A percentile compares a stretch with the other conserved stretches of the same genome.
These are phyloP conservation scores for Zeuzera pyrina DNA, from an alignment of 2,888 invertebrate species.

Conservation along the genomic window DNA sequence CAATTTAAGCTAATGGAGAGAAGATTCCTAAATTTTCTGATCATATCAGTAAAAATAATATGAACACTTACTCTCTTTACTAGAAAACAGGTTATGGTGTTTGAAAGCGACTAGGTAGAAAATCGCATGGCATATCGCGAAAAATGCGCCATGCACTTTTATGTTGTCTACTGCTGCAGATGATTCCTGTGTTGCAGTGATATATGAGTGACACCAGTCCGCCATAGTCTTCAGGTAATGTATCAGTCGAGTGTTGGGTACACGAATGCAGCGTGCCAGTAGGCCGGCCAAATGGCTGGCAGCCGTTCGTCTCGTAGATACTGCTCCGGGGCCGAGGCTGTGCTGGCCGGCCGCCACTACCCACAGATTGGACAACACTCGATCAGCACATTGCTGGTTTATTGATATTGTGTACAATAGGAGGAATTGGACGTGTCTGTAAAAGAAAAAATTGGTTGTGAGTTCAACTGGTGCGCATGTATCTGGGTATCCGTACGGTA, in stretches of 20 bases:
- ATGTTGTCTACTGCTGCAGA: constrained; percentile 36
- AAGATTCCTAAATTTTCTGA: too few relatives aligned
- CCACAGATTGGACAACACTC: constrained; percentile 51
- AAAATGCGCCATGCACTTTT: constrained; percentile 89
- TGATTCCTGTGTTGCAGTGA: constrained; percentile 76
- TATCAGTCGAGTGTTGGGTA: constrained; percentile 48
- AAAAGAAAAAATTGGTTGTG: constrained; percentile 17
- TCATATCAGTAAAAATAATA: too few relatives aligned
- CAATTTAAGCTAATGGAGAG: too few relatives aligned
- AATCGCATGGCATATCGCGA: constrained; percentile 91
- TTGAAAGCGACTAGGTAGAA: constrained; percentile 95
- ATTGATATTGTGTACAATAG: constrained; percentile 64
- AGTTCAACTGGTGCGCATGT: too few relatives aligned
- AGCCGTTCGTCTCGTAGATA: constrained; percentile 51
- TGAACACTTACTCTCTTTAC: constrained; percentile 85
- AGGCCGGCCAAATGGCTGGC: constrained; percentile 58
- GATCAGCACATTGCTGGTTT: constrained; percentile 56
- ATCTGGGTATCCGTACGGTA: too few relatives aligned
- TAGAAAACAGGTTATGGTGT: constrained; percentile 84
- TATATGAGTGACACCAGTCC: constrained; percentile 89
- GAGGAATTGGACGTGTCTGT: constrained; percentile 65
- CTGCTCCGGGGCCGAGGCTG: constrained; percentile 43
- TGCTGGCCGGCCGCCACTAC: constrained; percentile 50
- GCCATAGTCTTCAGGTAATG: constrained; percentile 78
- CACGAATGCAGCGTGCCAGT: constrained; percentile 51